Evolutionary conservation across 1,140 invertebrate species (phyloP), one percentile per base, ranked within the genome.

Genomic region (Luehdorfia chinensis): DNA sequence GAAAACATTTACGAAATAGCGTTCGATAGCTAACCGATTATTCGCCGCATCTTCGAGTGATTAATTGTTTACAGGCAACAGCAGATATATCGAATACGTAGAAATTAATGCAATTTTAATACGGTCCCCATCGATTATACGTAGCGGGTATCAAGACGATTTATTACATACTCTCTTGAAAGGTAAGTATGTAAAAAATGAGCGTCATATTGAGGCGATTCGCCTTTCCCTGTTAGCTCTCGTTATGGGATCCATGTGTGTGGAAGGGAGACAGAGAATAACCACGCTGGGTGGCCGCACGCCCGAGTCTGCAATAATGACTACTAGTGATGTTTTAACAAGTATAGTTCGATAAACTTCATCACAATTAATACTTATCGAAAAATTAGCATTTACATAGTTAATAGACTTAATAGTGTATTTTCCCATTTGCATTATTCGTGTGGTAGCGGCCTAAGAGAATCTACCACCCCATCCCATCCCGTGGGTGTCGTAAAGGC

Each of bases 71-170:
- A 50, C 39, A 36, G 14, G 18, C 28, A 19, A 44, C 47, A 56
- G 32, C 52, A 31, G 56, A 51, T 55, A 53, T 55, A 61, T 50
- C 48, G 18, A 37, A 53, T 48, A 53, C 55, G 55, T 50, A 53
- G 43, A 49, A 63, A 73, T 73, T 69, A 65, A 67, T 70, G 66
- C 61, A 65, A 70, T 63, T 70, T 66, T 65, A 60, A 67, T 65
- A 54, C 59, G 64, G 63, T 70, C 69, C 13, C 55, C 59, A 61
- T 70, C 66, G 58, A 69, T 64, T 66, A 71, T 30, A 14, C 28
- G 32, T 32, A 44, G 37, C 47, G 52, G 32, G 36, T 37, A 19
- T 37, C 12, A 9, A 25, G 25, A 36, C 52, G 51, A 60, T 66
- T 69, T 66, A 70, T 66, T 61, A 59, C 55, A 47, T 59, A 55